Evolutionary conservation across 2,113 vertebrate genomes (phyloP).

Genomic region (Notechis scutatus): DNA sequence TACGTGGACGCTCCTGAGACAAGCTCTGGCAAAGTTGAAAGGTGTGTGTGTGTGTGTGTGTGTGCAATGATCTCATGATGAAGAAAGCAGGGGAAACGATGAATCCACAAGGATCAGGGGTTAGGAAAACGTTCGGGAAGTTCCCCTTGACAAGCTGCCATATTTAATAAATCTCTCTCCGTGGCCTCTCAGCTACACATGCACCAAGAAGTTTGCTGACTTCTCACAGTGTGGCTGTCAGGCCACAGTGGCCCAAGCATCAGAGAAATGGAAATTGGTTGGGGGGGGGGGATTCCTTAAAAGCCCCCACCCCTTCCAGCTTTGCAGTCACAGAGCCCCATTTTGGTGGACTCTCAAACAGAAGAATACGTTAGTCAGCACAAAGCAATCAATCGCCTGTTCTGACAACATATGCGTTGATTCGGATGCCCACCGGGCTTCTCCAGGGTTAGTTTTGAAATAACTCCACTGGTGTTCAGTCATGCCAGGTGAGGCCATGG

Average conservation of each 20-base stretch:
- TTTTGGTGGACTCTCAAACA: conserved; percentile 67
- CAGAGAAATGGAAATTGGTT: background rate
- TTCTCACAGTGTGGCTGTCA: background rate
- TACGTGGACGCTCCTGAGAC: background rate
- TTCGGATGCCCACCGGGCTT: conserved; percentile 68
- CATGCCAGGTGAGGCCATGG: conserved; percentile 61
- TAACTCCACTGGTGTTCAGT: conserved; percentile 74
- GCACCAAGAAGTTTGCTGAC: background rate
- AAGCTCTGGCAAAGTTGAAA: background rate
- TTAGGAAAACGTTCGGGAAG: fast-evolving
- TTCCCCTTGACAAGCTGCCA: fast-evolving
- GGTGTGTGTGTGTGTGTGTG: fast-evolving
- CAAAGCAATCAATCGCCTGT: conserved; percentile 68
- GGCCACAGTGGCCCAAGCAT: background rate
- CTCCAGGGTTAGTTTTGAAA: conserved; percentile 76
- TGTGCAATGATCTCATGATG: background rate
- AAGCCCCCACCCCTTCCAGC: conserved; percentile 38
- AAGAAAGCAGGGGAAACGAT: background rate
- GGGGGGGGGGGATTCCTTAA: conserved; percentile 39
- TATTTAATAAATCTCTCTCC: background rate
- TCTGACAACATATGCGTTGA: conserved; percentile 64
- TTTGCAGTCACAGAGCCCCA: conserved; percentile 29
- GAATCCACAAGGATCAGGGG: background rate
- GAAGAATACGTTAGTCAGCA: conserved; percentile 76
- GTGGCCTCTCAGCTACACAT: background rate